These are phyloP conservation scores for Eonycteris spelaea DNA, from an alignment of 2,113 vertebrate species.

Conservation along the genomic window DNA sequence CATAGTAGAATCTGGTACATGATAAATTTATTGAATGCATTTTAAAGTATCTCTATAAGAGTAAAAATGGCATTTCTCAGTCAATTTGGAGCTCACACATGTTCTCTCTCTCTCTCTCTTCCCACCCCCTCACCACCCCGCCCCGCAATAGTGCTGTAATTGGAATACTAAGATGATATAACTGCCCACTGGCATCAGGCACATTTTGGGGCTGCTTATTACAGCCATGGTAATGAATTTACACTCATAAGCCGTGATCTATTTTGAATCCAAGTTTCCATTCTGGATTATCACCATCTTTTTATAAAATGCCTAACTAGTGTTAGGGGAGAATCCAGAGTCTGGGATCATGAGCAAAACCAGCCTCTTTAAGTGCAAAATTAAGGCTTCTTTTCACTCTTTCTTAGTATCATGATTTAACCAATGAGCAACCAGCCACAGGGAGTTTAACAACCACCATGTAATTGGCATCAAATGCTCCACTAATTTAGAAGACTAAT, in stretches of 20 bases:
- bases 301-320: background rate
- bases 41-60: background rate
- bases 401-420: conserved; percentile 36
- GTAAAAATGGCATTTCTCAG: background rate
- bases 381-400: conserved; percentile 4
- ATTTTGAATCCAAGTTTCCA: background rate
- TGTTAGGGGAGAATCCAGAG: background rate
- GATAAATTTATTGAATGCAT: conserved; percentile 5
- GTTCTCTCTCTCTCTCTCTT: too few species aligned
- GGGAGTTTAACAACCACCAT: conserved; percentile 31
- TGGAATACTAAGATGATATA: background rate
- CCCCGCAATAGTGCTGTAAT: background rate
- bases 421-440: conserved; percentile 40
- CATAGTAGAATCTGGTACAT: background rate
- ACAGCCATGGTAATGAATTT: background rate
- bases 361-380: background rate
- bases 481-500: conserved; percentile 35
- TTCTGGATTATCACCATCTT: background rate
- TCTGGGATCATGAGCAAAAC: background rate
- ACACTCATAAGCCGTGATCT: background rate
- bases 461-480: conserved; percentile 54
- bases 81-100: background rate
- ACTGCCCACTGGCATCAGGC: background rate
- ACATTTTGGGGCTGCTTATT: background rate
- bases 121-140: too few species aligned